phyloP scores from a whole-genome alignment of 2,888 invertebrate genomes.

The Rosalia funebris region DNA sequence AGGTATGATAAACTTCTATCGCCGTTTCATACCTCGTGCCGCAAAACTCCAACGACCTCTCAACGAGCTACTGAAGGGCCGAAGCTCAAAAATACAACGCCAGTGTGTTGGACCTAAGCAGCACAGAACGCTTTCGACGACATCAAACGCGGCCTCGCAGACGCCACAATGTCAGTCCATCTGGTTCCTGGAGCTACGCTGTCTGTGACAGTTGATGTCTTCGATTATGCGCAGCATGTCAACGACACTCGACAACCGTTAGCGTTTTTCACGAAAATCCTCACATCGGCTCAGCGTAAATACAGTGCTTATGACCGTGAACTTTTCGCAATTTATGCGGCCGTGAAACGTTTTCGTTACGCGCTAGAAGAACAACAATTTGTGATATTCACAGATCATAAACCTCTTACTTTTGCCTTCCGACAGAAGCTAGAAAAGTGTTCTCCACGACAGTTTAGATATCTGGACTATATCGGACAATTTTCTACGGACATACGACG shows the following conservation, averaged over 20 bases:
- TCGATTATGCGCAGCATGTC: slow-evolving; percentile 6
- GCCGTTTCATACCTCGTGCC: not conserved
- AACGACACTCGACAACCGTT: not conserved
- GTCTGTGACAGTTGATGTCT: not conserved
- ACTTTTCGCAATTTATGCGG: slow-evolving; percentile 1
- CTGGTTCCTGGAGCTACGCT: not conserved
- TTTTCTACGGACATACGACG: slow-evolving; percentile 57
- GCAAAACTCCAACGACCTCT: not conserved
- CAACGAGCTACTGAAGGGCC: not conserved
- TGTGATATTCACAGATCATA: slow-evolving; percentile 54
- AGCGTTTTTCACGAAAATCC: slow-evolving; percentile 5
- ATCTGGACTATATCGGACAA: slow-evolving; percentile 51
- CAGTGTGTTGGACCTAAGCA: not conserved
- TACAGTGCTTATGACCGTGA: slow-evolving; percentile 18
- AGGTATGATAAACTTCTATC: slow-evolving; percentile 9
- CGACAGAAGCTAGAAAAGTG: slow-evolving; percentile 46
- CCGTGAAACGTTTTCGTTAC: slow-evolving; percentile 11
- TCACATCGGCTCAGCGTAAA: not conserved
- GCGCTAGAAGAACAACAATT: slow-evolving; percentile 6
- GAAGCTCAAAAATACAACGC: not conserved
- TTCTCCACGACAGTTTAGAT: slow-evolving; percentile 54
- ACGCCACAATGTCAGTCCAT: not conserved
- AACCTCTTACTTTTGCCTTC: slow-evolving; percentile 56
- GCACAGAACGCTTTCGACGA: not conserved
- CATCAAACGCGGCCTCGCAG: not conserved